Conservation (phyloP, 2,888 invertebrate genomes). For the Nineta flava region DNA sequence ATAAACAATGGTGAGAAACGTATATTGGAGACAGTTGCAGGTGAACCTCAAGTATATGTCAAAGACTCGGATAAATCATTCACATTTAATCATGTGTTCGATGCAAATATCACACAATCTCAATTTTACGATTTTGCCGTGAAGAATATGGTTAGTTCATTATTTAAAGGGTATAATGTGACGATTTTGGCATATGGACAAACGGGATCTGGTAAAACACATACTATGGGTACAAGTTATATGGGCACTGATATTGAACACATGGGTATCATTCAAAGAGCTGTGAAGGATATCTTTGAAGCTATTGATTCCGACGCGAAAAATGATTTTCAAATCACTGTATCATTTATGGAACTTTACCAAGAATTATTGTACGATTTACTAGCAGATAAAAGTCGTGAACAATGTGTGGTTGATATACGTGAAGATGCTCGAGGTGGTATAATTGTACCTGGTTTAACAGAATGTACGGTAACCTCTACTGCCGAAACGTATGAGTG, state of each 20-base stretch:
- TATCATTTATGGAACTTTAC: conserved; percentile 80
- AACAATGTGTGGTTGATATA: conserved; percentile 62
- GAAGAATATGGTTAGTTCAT: conserved; percentile 49
- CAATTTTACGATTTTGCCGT: conserved; percentile 60
- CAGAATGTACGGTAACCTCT: conserved; percentile 43
- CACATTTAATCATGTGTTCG: conserved; percentile 72
- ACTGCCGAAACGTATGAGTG: conserved; percentile 51
- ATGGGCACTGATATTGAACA: conserved; percentile 23
- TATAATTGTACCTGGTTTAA: conserved; percentile 41
- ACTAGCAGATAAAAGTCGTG: conserved; percentile 47
- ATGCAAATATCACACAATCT: conserved; percentile 47
- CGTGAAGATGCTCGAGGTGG: conserved; percentile 55
- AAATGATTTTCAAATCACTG: conserved; percentile 48
- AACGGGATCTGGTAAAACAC: conserved; percentile 88
- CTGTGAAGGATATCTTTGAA: conserved; percentile 65
- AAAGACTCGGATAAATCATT: conserved; percentile 50
- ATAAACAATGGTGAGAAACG: conserved; percentile 54
- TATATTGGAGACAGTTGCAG: conserved; percentile 49
- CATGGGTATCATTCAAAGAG: conserved; percentile 75
- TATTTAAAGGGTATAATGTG: conserved; percentile 82
- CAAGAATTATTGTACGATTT: conserved; percentile 81
- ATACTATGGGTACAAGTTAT: conserved; percentile 80
- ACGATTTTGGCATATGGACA: conserved; percentile 92
- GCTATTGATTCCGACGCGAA: conserved; percentile 42
- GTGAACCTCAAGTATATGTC: conserved; percentile 53